Base-by-base conservation (phyloP, 2,113 vertebrate genomes). In the Sebastes fasciatus region DNA sequence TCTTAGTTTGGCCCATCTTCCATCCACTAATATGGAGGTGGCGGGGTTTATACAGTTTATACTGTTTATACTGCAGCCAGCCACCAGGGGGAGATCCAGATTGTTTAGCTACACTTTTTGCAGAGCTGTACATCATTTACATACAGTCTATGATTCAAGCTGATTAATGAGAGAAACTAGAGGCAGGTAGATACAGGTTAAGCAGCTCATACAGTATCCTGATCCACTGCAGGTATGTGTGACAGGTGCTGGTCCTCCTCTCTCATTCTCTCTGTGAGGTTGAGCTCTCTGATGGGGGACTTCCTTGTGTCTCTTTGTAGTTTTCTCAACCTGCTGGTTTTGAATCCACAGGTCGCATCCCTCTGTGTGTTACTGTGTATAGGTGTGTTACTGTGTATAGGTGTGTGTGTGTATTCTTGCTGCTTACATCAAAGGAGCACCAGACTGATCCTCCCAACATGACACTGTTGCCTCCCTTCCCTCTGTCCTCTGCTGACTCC, bases 261-360 rank as follows among this genome's bases (percentile, higher is more conserved):
- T 23, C 48, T 42, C 74, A 17, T 26, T 58, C 74, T 69, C 79
- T 49, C 52, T 11, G 21, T 54, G 79, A n/a, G 61, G 42, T n/a
- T 51, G 19, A 77, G 54, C 42, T 8, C 21, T 80, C 79, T 77
- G 79, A 74, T 46, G 71, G 45, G 60, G 17, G 58, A 80, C 79
- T 90, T 89, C 83, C 88, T 88, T 88, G 80, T 85, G 55, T 76
- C 60, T 68, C 87, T 86, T 80, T 89, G 77, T 76, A 77, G 66
- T 87, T 83, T 77, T 61, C 68, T 62, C 40, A 16, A n/a, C 90
- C 86, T 82, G 90, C 90, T 86, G 90, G 49, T 72, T 76, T n/a
- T 8, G 11, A 75, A 86, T 84, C 87, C 78, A 77, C 87, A 86
- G 85, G 89, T 83, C n/a, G 5, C 66, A 65, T 86, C 78, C 6